Conservation (phyloP, 2,797 vertebrate genomes). For the Lemur catta region DNA sequence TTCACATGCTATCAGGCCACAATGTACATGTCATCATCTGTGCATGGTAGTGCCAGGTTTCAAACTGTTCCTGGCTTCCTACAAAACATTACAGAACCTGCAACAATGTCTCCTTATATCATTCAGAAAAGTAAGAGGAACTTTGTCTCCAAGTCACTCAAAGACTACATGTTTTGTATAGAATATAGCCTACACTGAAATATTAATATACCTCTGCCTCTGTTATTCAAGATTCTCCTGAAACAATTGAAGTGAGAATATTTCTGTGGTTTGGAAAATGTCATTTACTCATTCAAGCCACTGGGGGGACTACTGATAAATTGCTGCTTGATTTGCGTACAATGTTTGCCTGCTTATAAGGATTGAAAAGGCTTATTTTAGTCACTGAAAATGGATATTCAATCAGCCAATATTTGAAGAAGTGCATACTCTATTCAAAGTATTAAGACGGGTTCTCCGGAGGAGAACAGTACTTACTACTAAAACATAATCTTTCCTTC, state of each 20-base stretch:
- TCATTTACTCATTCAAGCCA: constrained; percentile 57
- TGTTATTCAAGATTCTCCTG: constrained; percentile 1
- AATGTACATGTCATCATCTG: fast-evolving
- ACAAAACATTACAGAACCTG: background rate
- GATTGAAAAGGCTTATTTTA: constrained; percentile 7
- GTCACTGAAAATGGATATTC: constrained; percentile 29
- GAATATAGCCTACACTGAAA: background rate
- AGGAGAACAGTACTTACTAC: background rate
- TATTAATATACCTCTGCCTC: background rate
- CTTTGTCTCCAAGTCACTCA: background rate
- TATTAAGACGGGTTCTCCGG: background rate
- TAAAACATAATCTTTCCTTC: background rate
- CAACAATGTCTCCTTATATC: background rate
- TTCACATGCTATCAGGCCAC: background rate
- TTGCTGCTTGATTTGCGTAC: constrained; percentile 39
- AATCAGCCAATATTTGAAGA: constrained; percentile 23
- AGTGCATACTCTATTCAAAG: background rate
- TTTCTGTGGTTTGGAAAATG: constrained; percentile 26
- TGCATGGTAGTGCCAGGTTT: background rate
- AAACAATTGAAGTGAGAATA: background rate
- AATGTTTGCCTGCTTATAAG: background rate
- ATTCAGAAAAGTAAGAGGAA: background rate
- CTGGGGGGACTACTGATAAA: constrained; percentile 44
- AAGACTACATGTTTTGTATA: background rate
- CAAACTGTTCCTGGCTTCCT: background rate